Evolutionary conservation across 2,113 vertebrate species (phyloP).

Genomic region (Trematomus loennbergii): DNA sequence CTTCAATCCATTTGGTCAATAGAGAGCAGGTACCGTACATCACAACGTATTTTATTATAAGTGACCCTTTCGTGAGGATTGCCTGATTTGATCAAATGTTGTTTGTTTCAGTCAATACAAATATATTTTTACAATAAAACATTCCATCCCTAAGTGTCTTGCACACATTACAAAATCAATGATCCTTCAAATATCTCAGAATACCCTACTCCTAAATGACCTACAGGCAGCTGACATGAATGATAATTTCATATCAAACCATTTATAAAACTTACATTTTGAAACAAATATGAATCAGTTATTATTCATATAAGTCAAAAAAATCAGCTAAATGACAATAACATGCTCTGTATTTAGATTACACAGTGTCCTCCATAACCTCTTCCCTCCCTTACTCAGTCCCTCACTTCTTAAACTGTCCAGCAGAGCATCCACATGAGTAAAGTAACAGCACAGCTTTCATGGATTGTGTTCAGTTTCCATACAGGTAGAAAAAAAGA

Average conservation of each 20-base stretch:
- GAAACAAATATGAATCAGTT: slow-evolving; percentile 46
- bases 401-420: not conserved
- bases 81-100: slow-evolving; percentile 6
- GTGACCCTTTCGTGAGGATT: not conserved
- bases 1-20: slow-evolving; percentile 20
- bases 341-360: not conserved
- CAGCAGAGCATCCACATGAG: slow-evolving; percentile 6
- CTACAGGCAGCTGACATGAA: slow-evolving; percentile 32
- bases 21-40: not conserved
- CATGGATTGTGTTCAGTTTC: not conserved
- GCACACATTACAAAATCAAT: not conserved
- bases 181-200: slow-evolving; percentile 3
- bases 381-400: not conserved
- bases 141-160: not conserved
- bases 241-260: slow-evolving; percentile 36
- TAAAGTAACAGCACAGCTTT: not conserved
- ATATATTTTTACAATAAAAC: not conserved
- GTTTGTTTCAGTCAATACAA: slow-evolving; percentile 10
- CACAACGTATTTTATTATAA: slow-evolving; percentile 15
- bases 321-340: not conserved
- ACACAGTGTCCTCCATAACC: no score
- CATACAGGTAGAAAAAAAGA: not conserved
- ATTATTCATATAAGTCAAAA: slow-evolving; percentile 9
- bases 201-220: slow-evolving; percentile 2
- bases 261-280: slow-evolving; percentile 48